Base-by-base conservation (phyloP, 2,113 vertebrate genomes). In the Corythornis vintsioides region DNA sequence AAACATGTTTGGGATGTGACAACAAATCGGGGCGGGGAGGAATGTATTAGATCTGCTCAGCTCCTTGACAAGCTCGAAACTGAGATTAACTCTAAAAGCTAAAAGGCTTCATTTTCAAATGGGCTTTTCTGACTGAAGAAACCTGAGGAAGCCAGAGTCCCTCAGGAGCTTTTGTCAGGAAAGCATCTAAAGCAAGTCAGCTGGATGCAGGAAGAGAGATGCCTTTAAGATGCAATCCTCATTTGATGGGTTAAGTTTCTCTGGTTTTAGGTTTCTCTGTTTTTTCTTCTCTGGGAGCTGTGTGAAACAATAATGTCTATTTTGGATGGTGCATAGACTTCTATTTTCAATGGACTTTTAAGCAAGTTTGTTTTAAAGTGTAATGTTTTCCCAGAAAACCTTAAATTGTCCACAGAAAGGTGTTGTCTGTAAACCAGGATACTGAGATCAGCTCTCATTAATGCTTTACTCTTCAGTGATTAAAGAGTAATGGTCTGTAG, bases 401-500 rank as follows among this genome's bases (percentile, higher is more conserved):
- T n/a, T 75, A 42, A 73, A 26, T 66, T 85, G 59, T 61, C 71
- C 45, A 57, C 42, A 3, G 10, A 65, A 85, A 60, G 26, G 50
- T 87, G 63, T 9, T 22, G 18, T 31, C 59, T 83, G 26, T 56
- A 69, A 78, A 61, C 72, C 19, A 40, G 47, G 15, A 15, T 38
- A 5, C 45, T 79, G 66, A 55, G 72, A 82, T 55, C 85, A 70
- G 15, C 61, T 85, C 59, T 80, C 66, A 73, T 95, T 94, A 91
- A 69, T 57, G 64, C 15, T 63, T 65, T 25, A 2, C 33, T 75
- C 29, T 5, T 42, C 6, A 4, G 22, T 85, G 63, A 79, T 90
- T 93, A 66, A 94, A 55, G 69, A 73, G 75, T 56, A 89, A 94
- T 65, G 71, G 55, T 79, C 59, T 83, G 84, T 94, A 38, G 43